Conservation (phyloP, 2,888 invertebrate genomes). For the Lepidocyrtoides sp. region DNA sequence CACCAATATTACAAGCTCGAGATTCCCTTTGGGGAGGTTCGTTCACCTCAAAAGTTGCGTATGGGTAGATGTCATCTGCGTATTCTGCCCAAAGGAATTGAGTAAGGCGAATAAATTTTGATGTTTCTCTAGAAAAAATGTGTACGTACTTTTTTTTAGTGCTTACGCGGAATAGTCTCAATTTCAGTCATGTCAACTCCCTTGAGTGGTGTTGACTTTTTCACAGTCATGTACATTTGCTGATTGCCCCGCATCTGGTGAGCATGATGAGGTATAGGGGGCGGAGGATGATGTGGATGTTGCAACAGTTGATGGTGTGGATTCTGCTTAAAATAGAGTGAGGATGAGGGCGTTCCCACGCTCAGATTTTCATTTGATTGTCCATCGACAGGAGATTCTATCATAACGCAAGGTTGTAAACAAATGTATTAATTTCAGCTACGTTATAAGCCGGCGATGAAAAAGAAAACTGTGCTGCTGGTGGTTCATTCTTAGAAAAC, state of each 20-base stretch:
- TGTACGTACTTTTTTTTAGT: not conserved
- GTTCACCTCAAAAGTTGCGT: conserved; percentile 89
- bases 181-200: conserved; percentile 86
- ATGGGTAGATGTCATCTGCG: conserved; percentile 89
- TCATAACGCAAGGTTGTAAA: too few species aligned
- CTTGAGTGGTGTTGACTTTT: conserved; percentile 84
- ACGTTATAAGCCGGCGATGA: too few species aligned
- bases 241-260: conserved; percentile 64
- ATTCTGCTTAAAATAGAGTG: conserved; percentile 84
- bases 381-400: conserved; percentile 84
- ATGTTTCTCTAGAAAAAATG: not conserved
- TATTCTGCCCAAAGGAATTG: conserved; percentile 86
- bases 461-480: too few species aligned
- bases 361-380: conserved; percentile 82
- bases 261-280: conserved; percentile 41
- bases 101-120: not conserved
- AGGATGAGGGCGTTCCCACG: conserved; percentile 83
- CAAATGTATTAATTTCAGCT: too few species aligned
- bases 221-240: conserved; percentile 85
- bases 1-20: conserved; percentile 69
- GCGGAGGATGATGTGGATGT: conserved; percentile 38
- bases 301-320: conserved; percentile 54
- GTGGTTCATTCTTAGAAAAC: conserved; percentile 83
- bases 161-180: conserved; percentile 88
- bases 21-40: conserved; percentile 81